Conservation (phyloP, 2,113 vertebrate genomes). For the Tachuris rubrigastra region DNA sequence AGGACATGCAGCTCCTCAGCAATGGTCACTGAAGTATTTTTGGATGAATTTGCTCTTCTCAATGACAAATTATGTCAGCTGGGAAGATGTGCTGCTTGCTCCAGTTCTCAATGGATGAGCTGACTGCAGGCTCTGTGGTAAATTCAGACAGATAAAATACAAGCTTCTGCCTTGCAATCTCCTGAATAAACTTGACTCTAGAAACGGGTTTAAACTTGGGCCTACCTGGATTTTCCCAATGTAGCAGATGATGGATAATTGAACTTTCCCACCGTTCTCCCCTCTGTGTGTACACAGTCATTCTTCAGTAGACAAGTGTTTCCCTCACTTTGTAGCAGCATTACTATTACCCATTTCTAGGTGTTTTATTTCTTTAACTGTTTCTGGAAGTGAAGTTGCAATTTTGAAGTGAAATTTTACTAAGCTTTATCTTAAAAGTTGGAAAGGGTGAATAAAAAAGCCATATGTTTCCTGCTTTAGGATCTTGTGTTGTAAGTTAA, state of each 20-base stretch:
- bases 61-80: accelerated
- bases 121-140: neutral
- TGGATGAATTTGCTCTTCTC: neutral
- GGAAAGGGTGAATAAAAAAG: neutral
- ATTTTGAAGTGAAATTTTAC: neutral
- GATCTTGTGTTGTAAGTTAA: neutral
- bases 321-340: neutral
- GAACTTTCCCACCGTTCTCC: neutral
- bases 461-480: accelerated
- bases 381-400: neutral
- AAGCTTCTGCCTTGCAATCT: neutral
- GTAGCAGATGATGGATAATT: neutral
- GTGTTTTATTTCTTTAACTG: neutral
- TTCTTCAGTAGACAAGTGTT: neutral
- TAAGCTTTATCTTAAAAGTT: neutral
- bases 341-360: neutral
- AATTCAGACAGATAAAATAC: neutral
- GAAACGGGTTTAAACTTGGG: neutral
- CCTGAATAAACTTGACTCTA: neutral
- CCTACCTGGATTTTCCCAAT: neutral
- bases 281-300: neutral
- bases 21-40: neutral
- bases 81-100: neutral
- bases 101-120: accelerated
- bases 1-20: neutral